Base-by-base conservation (phyloP, 2,888 invertebrate genomes). In the Nezara viridula region DNA sequence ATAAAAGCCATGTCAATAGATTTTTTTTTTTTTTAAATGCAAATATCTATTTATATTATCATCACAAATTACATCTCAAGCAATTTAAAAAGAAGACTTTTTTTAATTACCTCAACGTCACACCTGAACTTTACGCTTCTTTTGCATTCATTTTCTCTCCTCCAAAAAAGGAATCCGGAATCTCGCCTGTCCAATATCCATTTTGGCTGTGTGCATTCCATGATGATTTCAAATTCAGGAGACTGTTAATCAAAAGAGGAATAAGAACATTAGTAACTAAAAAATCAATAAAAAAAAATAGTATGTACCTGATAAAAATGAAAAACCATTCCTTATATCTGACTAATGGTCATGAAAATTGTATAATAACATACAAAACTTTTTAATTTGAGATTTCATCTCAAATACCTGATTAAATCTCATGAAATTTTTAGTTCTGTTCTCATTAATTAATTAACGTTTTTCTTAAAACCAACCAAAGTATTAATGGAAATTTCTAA, bases 71-170 rank as follows among this genome's bases (percentile, higher is more conserved):
- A 9, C 37, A 19, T 24, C 6, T 77, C 16, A 37, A 37, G 6
- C 37, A 77, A 37, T 77, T 37, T 4, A 32, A 73, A 21, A 24
- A 81, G 16, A 14, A n/a, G 21, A 44, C 9, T 81, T 44, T 40
- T 77, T 37, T 5, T 32, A 32, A 9, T 50, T 88, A 88, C 88
- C 88, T 88, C 93, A 50, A 93, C 93, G 88, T 93, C 93, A 89
- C 93, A 93, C 37, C 93, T 93, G 91, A 93, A 93, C 60, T 93
- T 93, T n/a, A 93, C 93, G 90, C 92, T 93, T 5, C 93, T 92
- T 89, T 88, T 92, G 92, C 88, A 88, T 86, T 81, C 90, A 50
- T 90, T 90, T 55, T 93, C 93, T 86, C 93, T 92, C 55, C 93
- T 92, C 93, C 93, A 93, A 37, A 93, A 93, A 90, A 93, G 92